A percentile compares a stretch with the other conserved stretches of the same genome.
Conservation (phyloP, 1,140 invertebrate species). For the Tetragnatha versicolor region DNA sequence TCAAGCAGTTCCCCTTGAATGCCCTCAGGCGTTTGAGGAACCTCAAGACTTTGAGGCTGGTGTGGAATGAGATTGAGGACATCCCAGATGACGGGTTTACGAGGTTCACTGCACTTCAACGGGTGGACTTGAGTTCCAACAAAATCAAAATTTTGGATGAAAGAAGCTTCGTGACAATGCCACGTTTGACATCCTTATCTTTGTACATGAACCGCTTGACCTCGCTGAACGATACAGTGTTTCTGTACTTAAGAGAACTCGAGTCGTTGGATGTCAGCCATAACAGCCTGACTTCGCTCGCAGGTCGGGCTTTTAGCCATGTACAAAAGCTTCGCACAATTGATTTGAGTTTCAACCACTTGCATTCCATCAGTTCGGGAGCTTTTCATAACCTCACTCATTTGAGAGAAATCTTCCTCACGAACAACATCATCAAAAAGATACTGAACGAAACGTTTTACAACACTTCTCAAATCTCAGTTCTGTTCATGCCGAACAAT, state of each 20-base stretch:
- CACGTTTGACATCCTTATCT: constrained; percentile 78
- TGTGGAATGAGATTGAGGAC: constrained; percentile 82
- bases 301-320: constrained; percentile 71
- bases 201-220: constrained; percentile 85
- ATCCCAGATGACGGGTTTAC: constrained; percentile 77
- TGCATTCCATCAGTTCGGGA: constrained; percentile 78
- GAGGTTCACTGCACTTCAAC: constrained; percentile 74
- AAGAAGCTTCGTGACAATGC: constrained; percentile 80
- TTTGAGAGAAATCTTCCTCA: constrained; percentile 81
- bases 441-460: constrained; percentile 81
- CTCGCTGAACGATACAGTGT: constrained; percentile 77
- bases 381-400: constrained; percentile 81
- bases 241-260: constrained; percentile 75
- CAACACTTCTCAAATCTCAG: constrained; percentile 77
- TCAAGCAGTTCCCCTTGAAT: constrained; percentile 80
- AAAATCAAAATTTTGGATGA: constrained; percentile 77
- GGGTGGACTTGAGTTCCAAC: constrained; percentile 86
- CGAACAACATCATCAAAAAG: constrained; percentile 88
- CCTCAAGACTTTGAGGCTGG: constrained; percentile 75
- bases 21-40: constrained; percentile 78
- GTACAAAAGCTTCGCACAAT: constrained; percentile 80
- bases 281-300: constrained; percentile 73
- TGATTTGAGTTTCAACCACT: constrained; percentile 86
- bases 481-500: constrained; percentile 87
- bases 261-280: constrained; percentile 87